Base-by-base conservation (phyloP, 2,888 invertebrate genomes). In the Lycia hirtaria region DNA sequence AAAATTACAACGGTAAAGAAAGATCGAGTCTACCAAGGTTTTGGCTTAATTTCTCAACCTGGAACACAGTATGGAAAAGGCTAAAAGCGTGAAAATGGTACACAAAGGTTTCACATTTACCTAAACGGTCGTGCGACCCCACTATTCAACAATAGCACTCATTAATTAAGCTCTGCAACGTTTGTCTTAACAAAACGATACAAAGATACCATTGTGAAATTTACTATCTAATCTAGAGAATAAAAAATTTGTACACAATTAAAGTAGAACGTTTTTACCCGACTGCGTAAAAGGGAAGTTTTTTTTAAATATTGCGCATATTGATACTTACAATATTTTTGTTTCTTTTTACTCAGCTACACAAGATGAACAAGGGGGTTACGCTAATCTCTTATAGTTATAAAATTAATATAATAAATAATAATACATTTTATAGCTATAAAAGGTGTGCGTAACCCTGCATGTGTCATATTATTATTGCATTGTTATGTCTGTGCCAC, bases 81-180 rank as follows among this genome's bases (percentile, higher is more conserved):
- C 56, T 56, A 56, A 43, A 47, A 62, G 60, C 51, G 56, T 57
- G 57, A 56, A 62, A 56, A 54, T 38, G n/a, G 49, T 49, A n/a
- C 40, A 56, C 59, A 59, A 55, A 14, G 14, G 51, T 64, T 65
- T 64, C 65, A 57, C 63, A 65, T 61, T 60, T 56, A 60, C 57
- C 55, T 40, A 63, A 64, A 57, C 59, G 52, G 55, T 65, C 65
- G 59, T 62, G 63, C 61, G 59, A 61, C 57, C 61, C 56, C 56
- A 49, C 44, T 20, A 59, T 49, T 60, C 40, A 62, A 66, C 66
- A 66, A 66, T 64, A 37, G 62, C 41, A 53, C 62, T 60, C 62
- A 62, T 66, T 66, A 64, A 66, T 66, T 60, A 62, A 40, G 35
- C 64, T 62, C 56, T 49, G 57, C 45, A 60, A 66, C 45, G 35